Base-by-base conservation (phyloP, 1,140 invertebrate genomes). In the Galleria mellonella region DNA sequence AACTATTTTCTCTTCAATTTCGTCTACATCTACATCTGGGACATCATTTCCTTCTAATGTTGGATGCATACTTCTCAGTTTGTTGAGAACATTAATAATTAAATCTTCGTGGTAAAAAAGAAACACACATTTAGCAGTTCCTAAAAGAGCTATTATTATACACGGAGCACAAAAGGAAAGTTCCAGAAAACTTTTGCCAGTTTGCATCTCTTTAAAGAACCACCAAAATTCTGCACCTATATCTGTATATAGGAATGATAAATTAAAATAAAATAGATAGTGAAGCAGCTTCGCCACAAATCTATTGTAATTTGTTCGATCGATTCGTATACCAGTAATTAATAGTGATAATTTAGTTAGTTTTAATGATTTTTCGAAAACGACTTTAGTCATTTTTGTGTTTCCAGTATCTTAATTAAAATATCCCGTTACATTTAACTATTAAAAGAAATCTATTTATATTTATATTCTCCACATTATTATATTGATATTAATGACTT, bases 111-210 rank as follows among this genome's bases (percentile, higher is more conserved):
- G 51, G 0, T 47, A 10, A 17, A 54, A 56, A 2, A 73, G 13
- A 4, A 46, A 51, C 5, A 55, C 10, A 0, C 41, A 33, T 56
- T 67, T 70, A 5, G 54, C 39, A 7, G 61, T 58, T 0, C 49
- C 38, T 9, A 73, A 51, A 5, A 64, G 27, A 30, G 59, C 55
- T 1, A 70, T 53, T 5, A 61, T 57, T 1, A 50, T 47, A 32
- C 63, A 67, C 2, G 69, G 70, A 2, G 47, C 45, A 1, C 58
- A 47, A 14, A 62, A 45, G 5, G 62, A 63, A 0, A 71, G 30
- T 41, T 71, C 56, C 6, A 57, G 43, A 12, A 74, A 58, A 28
- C 47, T 57, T 9, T 55, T 55, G 1, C 62, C 51, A 6, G 29
- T 43, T 6, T 36, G 38, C 12, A 66, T 50, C 12, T 60, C 62